phyloP scores from a whole-genome alignment of 2,113 vertebrate species.

The Lanius ludovicianus region DNA sequence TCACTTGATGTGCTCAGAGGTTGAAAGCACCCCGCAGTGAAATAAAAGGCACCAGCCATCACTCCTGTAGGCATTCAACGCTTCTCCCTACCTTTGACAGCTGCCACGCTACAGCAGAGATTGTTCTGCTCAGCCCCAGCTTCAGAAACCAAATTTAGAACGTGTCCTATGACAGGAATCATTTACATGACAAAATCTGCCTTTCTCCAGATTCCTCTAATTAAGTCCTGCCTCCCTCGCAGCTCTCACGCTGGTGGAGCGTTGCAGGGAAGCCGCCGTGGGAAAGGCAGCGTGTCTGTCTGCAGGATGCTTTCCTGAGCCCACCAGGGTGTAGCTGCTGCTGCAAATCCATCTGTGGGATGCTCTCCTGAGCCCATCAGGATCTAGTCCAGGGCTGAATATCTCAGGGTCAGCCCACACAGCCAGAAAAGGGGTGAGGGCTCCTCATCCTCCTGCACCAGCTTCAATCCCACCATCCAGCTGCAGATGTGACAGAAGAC shows the following conservation, averaged over 20 bases:
- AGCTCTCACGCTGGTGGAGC: neutral
- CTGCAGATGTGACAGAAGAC: neutral
- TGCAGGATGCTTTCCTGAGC: neutral
- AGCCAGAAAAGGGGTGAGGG: neutral
- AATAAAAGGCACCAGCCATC: slow-evolving; percentile 52
- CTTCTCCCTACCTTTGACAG: slow-evolving; percentile 64
- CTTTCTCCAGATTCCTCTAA: slow-evolving; percentile 56
- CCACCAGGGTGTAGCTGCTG: neutral
- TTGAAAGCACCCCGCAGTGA: slow-evolving; percentile 14
- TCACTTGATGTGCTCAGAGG: slow-evolving; percentile 7
- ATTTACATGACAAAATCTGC: slow-evolving; percentile 70
- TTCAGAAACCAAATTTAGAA: slow-evolving; percentile 60
- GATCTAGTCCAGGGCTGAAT: neutral
- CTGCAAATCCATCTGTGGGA: neutral
- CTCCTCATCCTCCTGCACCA: neutral
- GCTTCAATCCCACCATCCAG: neutral
- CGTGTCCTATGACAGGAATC: slow-evolving; percentile 54
- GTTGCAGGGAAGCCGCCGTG: neutral
- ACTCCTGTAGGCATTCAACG: slow-evolving; percentile 35
- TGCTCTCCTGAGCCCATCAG: neutral
- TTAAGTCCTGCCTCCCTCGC: slow-evolving; percentile 56
- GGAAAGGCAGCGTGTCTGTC: neutral
- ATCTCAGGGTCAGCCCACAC: neutral
- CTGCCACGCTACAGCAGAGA: slow-evolving; percentile 22
- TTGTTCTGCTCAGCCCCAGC: slow-evolving; percentile 62